Evolutionary conservation across 2,797 vertebrate genomes (phyloP).

Genomic region (Rhabdophis nuchalis): DNA sequence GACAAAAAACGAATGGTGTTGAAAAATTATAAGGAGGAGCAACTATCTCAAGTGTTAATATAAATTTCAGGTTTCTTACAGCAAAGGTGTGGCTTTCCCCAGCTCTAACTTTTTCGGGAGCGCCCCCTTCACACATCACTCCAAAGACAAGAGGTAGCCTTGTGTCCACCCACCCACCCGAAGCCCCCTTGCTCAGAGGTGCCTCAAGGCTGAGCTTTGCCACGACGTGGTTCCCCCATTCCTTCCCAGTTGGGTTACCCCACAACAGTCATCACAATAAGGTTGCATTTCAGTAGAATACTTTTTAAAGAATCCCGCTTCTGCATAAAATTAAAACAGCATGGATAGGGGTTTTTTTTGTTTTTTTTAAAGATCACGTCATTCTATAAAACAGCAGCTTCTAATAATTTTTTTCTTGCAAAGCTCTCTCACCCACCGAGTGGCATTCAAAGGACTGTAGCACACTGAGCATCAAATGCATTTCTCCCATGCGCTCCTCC

Average conservation of each 20-base stretch:
- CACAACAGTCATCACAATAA: background rate
- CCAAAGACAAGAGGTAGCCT: background rate
- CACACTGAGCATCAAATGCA: too few relatives aligned
- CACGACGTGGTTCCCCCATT: background rate
- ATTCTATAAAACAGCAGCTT: background rate
- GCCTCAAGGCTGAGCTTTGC: too few relatives aligned
- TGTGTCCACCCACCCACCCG: background rate
- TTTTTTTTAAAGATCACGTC: too few relatives aligned
- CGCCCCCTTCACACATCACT: background rate
- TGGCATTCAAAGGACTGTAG: background rate
- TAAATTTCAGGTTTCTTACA: background rate
- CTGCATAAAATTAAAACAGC: background rate
- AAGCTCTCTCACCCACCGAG: background rate
- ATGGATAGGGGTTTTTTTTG: background rate
- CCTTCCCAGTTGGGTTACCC: background rate
- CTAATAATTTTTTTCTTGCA: background rate
- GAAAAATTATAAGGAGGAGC: background rate
- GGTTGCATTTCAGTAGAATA: background rate
- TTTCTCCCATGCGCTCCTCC: too few relatives aligned
- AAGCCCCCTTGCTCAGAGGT: background rate
- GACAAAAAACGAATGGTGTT: background rate
- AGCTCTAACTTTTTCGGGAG: background rate
- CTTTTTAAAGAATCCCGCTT: background rate
- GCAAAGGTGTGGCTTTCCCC: background rate
- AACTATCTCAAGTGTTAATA: background rate